phyloP scores from a whole-genome alignment of 2,113 vertebrate species.

The Beaufortia kweichowensis region DNA sequence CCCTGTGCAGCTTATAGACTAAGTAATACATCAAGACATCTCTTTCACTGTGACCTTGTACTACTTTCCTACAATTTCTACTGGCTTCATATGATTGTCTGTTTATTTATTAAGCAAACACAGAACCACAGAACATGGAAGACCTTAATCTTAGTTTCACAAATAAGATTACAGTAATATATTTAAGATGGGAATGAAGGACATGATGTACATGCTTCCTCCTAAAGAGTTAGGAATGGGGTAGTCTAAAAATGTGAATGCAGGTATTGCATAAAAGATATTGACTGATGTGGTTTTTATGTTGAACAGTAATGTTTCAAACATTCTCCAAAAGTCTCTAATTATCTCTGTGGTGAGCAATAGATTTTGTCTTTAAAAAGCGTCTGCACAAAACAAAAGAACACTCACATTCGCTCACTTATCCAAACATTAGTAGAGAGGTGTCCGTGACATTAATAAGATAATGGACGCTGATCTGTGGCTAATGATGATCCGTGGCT shows the following conservation, averaged over 20 bases:
- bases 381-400: neutral
- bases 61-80: neutral
- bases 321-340: slow-evolving; percentile 27
- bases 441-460: slow-evolving; percentile 31
- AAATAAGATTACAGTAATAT: neutral
- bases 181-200: no score
- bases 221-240: neutral
- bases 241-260: neutral
- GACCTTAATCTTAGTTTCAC: neutral
- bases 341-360: slow-evolving; percentile 7
- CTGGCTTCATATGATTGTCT: neutral
- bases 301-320: slow-evolving; percentile 20
- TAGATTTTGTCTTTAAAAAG: slow-evolving; percentile 9
- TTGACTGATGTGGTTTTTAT: neutral
- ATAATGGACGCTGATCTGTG: slow-evolving; percentile 35
- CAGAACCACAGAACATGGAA: neutral
- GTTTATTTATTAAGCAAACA: neutral
- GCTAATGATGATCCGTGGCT: slow-evolving; percentile 5
- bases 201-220: neutral
- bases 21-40: no score
- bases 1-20: no score
- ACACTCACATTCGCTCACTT: neutral
- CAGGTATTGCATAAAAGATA: neutral
- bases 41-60: slow-evolving; percentile 13
- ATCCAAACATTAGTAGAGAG: slow-evolving; percentile 5